phyloP scores from a whole-genome alignment of 2,797 vertebrate species.

The Salarias fasciatus region DNA sequence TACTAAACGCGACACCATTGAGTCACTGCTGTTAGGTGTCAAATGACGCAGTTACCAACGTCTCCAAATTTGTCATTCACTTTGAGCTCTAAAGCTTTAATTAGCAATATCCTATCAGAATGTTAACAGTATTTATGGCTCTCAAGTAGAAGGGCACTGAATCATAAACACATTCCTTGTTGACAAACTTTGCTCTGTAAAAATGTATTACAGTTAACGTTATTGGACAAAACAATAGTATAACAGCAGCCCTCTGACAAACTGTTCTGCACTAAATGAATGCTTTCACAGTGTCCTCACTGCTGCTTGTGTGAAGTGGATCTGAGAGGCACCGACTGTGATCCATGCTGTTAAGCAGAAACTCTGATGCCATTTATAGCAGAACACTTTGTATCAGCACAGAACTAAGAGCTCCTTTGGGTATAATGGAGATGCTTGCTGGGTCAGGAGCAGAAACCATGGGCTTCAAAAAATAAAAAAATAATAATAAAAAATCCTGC shows the following conservation, averaged over 20 bases:
- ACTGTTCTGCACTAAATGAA: neutral
- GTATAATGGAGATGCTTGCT: neutral
- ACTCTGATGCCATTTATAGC: slow-evolving; percentile 12
- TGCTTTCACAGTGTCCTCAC: neutral
- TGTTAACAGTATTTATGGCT: no score
- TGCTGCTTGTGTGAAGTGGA: slow-evolving; percentile 6
- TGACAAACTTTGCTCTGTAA: no score
- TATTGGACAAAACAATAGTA: neutral
- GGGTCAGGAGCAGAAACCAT: slow-evolving; percentile 8
- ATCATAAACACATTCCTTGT: no score
- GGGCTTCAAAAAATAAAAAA: no score
- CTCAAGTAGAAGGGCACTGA: no score
- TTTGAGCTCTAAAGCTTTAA: no score
- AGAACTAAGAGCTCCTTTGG: neutral
- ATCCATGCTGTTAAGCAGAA: neutral
- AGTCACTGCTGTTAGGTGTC: no score
- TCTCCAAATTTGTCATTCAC: no score
- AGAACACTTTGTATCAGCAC: neutral
- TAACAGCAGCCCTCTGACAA: slow-evolving; percentile 2
- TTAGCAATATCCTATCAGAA: no score
- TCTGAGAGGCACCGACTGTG: neutral
- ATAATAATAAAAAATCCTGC: no score
- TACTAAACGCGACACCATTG: no score
- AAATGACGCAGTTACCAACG: no score
- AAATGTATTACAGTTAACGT: neutral